These are phyloP conservation scores for Cliona cf. orientalis DNA, from an alignment of 37 sponge, comb jelly and placozoan genomes.

Conservation along the genomic window DNA sequence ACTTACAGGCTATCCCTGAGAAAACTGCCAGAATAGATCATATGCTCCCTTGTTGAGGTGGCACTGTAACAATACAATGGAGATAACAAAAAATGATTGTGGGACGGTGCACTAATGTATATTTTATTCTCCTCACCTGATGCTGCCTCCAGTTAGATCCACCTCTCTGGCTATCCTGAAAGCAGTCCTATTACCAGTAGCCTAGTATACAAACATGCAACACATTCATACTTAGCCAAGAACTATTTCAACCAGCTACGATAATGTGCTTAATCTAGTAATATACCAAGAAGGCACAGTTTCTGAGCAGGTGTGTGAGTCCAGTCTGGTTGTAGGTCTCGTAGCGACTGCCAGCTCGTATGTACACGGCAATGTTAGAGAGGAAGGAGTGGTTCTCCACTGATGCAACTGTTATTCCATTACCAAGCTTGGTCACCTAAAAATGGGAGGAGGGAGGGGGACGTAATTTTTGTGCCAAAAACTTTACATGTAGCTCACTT, in stretches of 20 bases:
- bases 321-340: slow-evolving; percentile 74
- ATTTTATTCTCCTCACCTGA: slow-evolving; percentile 38
- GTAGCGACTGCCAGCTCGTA: slow-evolving; percentile 84
- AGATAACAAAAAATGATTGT: background rate
- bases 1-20: slow-evolving; percentile 70
- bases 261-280: background rate
- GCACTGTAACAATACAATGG: slow-evolving; percentile 22
- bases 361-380: slow-evolving; percentile 47
- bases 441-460: background rate
- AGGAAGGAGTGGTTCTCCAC: slow-evolving; percentile 57
- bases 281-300: slow-evolving; percentile 77
- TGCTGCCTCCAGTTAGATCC: slow-evolving; percentile 60
- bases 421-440: slow-evolving; percentile 68
- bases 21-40: slow-evolving; percentile 40
- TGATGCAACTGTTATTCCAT: slow-evolving; percentile 83
- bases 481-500: slow-evolving; percentile 21
- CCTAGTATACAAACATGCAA: slow-evolving; percentile 19
- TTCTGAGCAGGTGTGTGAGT: slow-evolving; percentile 77
- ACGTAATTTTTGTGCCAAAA: background rate
- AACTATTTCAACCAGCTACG: background rate
- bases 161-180: slow-evolving; percentile 71
- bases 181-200: slow-evolving; percentile 56
- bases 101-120: background rate
- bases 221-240: background rate
- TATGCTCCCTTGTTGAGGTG: slow-evolving; percentile 67